Evolutionary conservation across 2,888 invertebrate species (phyloP).

Genomic region (Andrena camellia): DNA sequence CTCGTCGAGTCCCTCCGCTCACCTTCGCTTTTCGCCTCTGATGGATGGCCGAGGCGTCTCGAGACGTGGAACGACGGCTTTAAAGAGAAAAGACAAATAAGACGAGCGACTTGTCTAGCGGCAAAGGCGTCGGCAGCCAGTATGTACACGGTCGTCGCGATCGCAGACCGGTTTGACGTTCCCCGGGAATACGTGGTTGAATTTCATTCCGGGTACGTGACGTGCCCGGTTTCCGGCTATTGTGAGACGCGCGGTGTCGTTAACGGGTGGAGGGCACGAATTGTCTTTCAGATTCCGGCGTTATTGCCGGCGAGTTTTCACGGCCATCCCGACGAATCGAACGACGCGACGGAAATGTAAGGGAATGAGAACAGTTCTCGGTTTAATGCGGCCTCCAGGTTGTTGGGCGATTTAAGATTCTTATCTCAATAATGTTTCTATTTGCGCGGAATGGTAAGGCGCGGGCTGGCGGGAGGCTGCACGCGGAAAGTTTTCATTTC

Average conservation of each 20-base stretch:
- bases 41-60: conserved; percentile 31
- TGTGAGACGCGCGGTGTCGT: conserved; percentile 26
- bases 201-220: conserved; percentile 66
- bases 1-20: background rate
- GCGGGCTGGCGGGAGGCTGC: background rate
- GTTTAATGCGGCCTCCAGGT: background rate
- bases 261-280: conserved; percentile 13
- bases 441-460: conserved; percentile 50
- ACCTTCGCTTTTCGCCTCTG: conserved; percentile 26
- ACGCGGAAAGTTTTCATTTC: conserved; percentile 60
- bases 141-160: conserved; percentile 48
- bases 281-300: conserved; percentile 19
- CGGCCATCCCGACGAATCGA: background rate
- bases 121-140: conserved; percentile 64
- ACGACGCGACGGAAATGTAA: background rate
- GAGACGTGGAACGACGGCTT: conserved; percentile 47
- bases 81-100: conserved; percentile 62
- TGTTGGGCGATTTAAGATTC: conserved; percentile 34
- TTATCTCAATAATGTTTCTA: conserved; percentile 60
- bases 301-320: conserved; percentile 27
- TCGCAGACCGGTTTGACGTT: conserved; percentile 66
- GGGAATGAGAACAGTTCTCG: no score
- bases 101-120: conserved; percentile 56
- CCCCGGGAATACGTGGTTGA: conserved; percentile 54
- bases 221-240: conserved; percentile 66